Percentiles rank a stretch among this genome's conserved stretches.
These are phyloP conservation scores for Tychaedon coryphoeus DNA, from an alignment of 2,113 vertebrate species.

Conservation along the genomic window DNA sequence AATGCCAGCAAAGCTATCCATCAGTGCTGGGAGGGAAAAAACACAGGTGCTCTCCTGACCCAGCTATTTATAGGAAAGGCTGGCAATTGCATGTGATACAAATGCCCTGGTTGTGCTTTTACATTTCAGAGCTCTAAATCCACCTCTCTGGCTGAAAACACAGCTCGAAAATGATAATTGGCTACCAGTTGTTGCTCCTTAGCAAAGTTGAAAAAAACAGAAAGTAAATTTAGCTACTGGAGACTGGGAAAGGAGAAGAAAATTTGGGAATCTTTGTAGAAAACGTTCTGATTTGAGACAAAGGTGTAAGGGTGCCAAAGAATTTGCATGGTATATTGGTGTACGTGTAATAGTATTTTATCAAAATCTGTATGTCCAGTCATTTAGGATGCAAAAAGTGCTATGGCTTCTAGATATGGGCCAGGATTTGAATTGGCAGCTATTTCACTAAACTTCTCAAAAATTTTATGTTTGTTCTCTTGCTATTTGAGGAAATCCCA, in stretches of 20 bases:
- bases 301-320: neutral
- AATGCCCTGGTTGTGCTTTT: neutral
- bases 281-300: neutral
- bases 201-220: neutral
- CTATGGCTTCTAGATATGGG: neutral
- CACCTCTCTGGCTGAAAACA: constrained; percentile 22
- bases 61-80: constrained; percentile 47
- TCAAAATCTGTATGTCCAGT: neutral
- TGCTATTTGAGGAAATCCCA: neutral
- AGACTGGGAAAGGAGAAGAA: neutral
- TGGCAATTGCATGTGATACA: constrained; percentile 7
- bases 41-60: constrained; percentile 59
- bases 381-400: neutral
- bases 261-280: neutral
- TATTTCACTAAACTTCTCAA: neutral
- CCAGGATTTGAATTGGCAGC: neutral
- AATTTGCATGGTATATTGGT: neutral
- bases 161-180: neutral
- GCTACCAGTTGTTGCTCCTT: neutral
- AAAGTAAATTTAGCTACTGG: neutral
- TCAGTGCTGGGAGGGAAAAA: constrained; percentile 46
- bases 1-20: constrained; percentile 62
- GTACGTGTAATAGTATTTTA: neutral
- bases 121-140: constrained; percentile 21
- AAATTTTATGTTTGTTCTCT: neutral